Conservation (phyloP, 2,888 invertebrate species). For the Amphipyra tragopoginis region DNA sequence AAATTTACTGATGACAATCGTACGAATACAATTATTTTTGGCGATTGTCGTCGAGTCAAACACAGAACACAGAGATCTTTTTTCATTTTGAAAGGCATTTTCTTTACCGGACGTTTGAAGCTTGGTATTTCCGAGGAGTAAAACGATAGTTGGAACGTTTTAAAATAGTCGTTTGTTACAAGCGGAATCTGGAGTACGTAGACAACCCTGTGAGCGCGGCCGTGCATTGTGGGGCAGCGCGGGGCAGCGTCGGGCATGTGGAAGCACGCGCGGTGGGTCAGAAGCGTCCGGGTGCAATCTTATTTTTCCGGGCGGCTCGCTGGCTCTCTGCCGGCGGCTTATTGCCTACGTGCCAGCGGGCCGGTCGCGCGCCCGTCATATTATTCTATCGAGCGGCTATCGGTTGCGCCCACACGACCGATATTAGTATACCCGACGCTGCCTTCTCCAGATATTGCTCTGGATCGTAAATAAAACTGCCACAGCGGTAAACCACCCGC, state of each 20-base stretch:
- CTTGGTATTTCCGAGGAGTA: conserved; percentile 22
- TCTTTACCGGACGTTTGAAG: conserved; percentile 1
- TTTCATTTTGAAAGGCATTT: background rate
- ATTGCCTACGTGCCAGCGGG: conserved; percentile 88
- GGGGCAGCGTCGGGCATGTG: conserved; percentile 62
- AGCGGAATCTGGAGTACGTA: conserved; percentile 46
- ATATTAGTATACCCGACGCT: conserved; percentile 86
- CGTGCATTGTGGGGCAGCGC: conserved; percentile 45
- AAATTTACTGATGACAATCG: too few species aligned
- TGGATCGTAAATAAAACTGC: conserved; percentile 85
- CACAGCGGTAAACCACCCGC: conserved; percentile 69
- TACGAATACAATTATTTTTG: too few species aligned
- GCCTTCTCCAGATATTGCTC: conserved; percentile 86
- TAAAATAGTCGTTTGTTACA: conserved; percentile 47
- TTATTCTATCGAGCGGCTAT: conserved; percentile 89
- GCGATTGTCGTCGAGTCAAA: background rate
- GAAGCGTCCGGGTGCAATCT: conserved; percentile 81
- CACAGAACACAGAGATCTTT: background rate
- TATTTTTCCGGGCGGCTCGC: conserved; percentile 84
- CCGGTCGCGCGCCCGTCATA: conserved; percentile 85
- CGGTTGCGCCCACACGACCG: conserved; percentile 82
- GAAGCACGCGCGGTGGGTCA: conserved; percentile 74
- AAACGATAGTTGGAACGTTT: conserved; percentile 44
- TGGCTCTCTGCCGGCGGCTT: conserved; percentile 86
- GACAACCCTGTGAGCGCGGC: conserved; percentile 28